These are phyloP conservation scores for Marasmarcha lunaedactyla DNA, from an alignment of 2,888 invertebrate species.

Conservation along the genomic window DNA sequence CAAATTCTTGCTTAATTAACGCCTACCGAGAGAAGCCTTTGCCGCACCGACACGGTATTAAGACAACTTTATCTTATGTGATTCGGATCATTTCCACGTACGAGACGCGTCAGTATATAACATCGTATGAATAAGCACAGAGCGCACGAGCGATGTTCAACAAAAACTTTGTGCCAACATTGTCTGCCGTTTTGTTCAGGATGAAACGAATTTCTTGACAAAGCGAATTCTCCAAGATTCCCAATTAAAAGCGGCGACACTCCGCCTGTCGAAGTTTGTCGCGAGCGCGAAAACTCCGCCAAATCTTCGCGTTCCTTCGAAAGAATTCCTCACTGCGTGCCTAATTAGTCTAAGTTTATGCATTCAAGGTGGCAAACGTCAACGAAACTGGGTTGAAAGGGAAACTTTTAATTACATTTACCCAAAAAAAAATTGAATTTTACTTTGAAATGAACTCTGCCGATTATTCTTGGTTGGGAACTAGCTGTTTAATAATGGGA, in stretches of 20 bases:
- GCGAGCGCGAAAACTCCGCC: conserved; percentile 36
- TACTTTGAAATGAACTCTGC: too few species aligned
- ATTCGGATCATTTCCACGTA: conserved; percentile 30
- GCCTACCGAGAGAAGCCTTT: conserved; percentile 26
- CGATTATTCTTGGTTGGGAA: too few species aligned
- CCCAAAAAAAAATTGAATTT: too few species aligned
- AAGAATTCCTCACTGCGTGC: conserved; percentile 47
- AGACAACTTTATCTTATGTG: conserved; percentile 28
- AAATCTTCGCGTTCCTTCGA: conserved; percentile 52
- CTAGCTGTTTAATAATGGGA: too few species aligned
- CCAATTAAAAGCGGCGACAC: conserved; percentile 63
- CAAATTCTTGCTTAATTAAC: conserved; percentile 59
- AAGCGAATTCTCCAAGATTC: conserved; percentile 61
- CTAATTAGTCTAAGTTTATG: conserved; percentile 68
- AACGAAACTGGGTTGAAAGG: conserved; percentile 26
- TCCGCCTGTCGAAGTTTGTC: conserved; percentile 43
- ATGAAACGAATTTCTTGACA: conserved; percentile 44
- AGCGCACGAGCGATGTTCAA: conserved; percentile 15
- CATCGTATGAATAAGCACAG: not conserved
- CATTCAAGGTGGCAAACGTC: conserved; percentile 38
- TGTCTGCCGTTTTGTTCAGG: conserved; percentile 40
- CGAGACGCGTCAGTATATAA: conserved; percentile 9
- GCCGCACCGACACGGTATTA: conserved; percentile 14
- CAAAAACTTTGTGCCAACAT: conserved; percentile 26
- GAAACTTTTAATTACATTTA: conserved; percentile 64